phyloP scores from a whole-genome alignment of 1,140 invertebrate genomes.

The Parasteatoda tepidariorum region DNA sequence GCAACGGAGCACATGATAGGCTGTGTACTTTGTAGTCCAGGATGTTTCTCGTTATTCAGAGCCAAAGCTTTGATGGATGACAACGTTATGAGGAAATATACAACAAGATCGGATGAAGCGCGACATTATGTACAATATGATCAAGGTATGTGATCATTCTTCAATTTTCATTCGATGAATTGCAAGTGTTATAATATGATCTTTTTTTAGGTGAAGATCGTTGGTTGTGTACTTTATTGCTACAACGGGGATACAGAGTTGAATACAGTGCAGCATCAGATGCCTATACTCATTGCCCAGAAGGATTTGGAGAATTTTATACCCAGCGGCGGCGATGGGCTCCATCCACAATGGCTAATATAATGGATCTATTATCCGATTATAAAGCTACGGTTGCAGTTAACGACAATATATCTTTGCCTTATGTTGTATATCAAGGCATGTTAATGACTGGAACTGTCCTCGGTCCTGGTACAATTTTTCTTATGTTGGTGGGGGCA shows the following conservation, averaged over 20 bases:
- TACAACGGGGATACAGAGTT: slow-evolving; percentile 76
- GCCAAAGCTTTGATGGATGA: slow-evolving; percentile 75
- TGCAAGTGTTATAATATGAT: neutral
- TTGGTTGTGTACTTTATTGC: slow-evolving; percentile 76
- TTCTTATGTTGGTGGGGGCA: slow-evolving; percentile 76
- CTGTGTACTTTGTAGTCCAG: slow-evolving; percentile 76
- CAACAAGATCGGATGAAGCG: slow-evolving; percentile 72
- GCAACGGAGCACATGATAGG: slow-evolving; percentile 77
- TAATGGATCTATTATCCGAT: slow-evolving; percentile 74
- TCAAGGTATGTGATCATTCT: slow-evolving; percentile 70
- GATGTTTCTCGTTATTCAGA: slow-evolving; percentile 75
- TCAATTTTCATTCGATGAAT: neutral
- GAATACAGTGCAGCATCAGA: slow-evolving; percentile 78
- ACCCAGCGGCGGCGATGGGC: slow-evolving; percentile 76
- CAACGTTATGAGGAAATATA: slow-evolving; percentile 75
- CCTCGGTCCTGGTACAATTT: slow-evolving; percentile 76
- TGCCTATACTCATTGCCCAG: slow-evolving; percentile 76
- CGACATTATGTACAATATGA: slow-evolving; percentile 76
- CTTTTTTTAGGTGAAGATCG: slow-evolving; percentile 73
- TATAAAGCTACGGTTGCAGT: slow-evolving; percentile 71
- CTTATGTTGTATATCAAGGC: slow-evolving; percentile 73
- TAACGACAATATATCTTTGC: slow-evolving; percentile 74
- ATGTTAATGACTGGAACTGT: slow-evolving; percentile 73
- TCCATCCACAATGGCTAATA: slow-evolving; percentile 77
- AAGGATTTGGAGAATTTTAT: slow-evolving; percentile 75